Evolutionary conservation across 2,113 vertebrate genomes (phyloP), one percentile per base, ranked within the genome.

Genomic region (Acrocephalus kingi): DNA sequence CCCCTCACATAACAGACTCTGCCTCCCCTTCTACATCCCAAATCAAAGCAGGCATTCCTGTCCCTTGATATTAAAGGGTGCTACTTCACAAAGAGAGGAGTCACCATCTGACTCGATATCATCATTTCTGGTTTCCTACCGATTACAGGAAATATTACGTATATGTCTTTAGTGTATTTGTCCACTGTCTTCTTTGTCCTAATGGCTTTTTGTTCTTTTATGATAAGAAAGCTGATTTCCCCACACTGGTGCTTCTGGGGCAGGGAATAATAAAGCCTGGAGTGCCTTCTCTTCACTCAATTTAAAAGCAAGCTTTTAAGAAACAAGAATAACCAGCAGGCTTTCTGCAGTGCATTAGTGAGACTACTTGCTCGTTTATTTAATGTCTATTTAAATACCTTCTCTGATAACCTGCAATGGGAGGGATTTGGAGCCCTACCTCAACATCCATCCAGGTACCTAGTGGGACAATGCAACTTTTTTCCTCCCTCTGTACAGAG

Each of bases 221-320:
- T 67, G 15, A 23, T 30, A 52, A 30, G 46, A 84, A 87, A 79
- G 43, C 23, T 69, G 25, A 63, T 89, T 87, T 91, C 22, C 63
- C 18, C 22, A 39, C 30, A 11, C 15, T 0, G 6, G 10, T 79
- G 63, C 5, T 74, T 49, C 37, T 87, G 22, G 16, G 12, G 3
- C 25, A 54, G 14, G 37, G 28, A 78, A 52, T 35, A 68, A 18
- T 25, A 64, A 48, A 59, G 6, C 9, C 37, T 48, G 28, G 24
- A 66, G 30, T 2, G 0, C 5, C 4, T 4, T 63, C 11, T 11
- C 11, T 56, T 27, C 16, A 12, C 9, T 54, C 45, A 46, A 4
- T 41, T 83, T 73, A 35, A 43, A 85, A 88, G 10, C 8, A 73
- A 84, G 31, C 52, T 77, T 80, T 77, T 35, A 61, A 48, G 52